A percentile compares a stretch with the other conserved stretches of the same genome.
phyloP scores from a whole-genome alignment of 2,888 invertebrate species.

The Phyllotreta cruciferae region DNA sequence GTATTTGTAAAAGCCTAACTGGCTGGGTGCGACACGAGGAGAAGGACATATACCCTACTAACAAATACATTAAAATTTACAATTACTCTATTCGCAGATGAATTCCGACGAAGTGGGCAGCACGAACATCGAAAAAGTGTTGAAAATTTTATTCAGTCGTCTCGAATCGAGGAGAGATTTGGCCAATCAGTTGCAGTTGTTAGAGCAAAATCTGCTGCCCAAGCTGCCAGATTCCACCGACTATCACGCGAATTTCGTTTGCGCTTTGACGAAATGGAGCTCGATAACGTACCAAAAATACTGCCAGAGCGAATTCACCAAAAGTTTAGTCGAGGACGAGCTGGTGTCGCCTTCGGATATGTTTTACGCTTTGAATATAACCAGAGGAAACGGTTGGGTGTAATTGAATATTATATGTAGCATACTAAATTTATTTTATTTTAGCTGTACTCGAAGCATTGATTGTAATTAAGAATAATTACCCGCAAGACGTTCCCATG shows the following conservation, averaged over 20 bases:
- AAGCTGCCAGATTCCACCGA: constrained; percentile 52
- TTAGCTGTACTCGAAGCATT: constrained; percentile 77
- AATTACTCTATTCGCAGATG: constrained; percentile 29
- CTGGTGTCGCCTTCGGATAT: constrained; percentile 70
- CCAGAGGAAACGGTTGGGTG: constrained; percentile 70
- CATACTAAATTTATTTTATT: constrained; percentile 44
- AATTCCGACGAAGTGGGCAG: constrained; percentile 60
- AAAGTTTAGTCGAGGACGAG: constrained; percentile 65
- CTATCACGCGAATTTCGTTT: constrained; percentile 63
- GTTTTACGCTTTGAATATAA: constrained; percentile 79
- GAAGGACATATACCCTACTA: neutral
- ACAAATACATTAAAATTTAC: too few relatives aligned
- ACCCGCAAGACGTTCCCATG: constrained; percentile 79
- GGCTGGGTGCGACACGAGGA: too few relatives aligned
- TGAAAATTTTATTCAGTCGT: constrained; percentile 76
- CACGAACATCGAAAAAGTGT: constrained; percentile 76
- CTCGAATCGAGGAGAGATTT: constrained; percentile 78
- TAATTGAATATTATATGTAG: constrained; percentile 10
- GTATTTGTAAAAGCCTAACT: too few relatives aligned
- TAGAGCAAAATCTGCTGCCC: constrained; percentile 58
- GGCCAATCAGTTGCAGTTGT: constrained; percentile 76
- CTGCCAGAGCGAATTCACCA: constrained; percentile 63
- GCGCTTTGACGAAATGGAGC: constrained; percentile 74
- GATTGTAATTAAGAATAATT: constrained; percentile 82
- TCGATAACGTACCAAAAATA: constrained; percentile 74